A percentile compares a stretch with the other conserved stretches of the same genome.
phyloP scores from a whole-genome alignment of 2,113 vertebrate species.

The Pomatostomus ruficeps region DNA sequence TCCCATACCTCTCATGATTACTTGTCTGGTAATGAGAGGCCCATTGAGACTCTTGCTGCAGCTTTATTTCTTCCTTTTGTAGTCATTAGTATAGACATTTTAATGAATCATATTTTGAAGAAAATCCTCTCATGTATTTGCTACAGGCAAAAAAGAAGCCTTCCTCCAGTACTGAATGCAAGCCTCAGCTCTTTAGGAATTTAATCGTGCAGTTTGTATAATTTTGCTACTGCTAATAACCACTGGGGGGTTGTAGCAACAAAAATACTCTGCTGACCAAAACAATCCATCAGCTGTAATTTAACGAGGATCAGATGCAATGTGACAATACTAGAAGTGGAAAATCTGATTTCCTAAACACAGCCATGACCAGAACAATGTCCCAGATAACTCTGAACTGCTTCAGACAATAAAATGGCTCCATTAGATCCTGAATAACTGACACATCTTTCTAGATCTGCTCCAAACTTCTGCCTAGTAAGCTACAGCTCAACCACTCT shows the following conservation, averaged over 20 bases:
- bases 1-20: constrained; percentile 29
- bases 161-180: neutral
- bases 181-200: neutral
- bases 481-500: neutral
- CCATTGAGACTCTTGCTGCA: neutral
- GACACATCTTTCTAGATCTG: neutral
- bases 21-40: constrained; percentile 39
- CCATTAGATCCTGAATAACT: neutral
- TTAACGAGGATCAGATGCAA: neutral
- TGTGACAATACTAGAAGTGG: neutral
- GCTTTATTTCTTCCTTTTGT: neutral
- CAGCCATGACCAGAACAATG: neutral
- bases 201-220: neutral
- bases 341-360: neutral
- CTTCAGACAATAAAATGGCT: neutral
- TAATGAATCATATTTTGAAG: constrained; percentile 32
- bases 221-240: constrained; percentile 2
- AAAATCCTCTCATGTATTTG: constrained; percentile 25
- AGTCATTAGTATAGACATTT: constrained; percentile 4
- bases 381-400: neutral
- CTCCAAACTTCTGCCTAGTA: neutral
- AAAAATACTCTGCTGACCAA: neutral
- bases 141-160: constrained; percentile 14
- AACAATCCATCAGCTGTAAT: neutral
- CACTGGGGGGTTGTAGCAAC: neutral